A percentile compares a stretch with the other conserved stretches of the same genome.
Evolutionary conservation across 1,140 invertebrate species (phyloP).

Genomic region (Ceratitis capitata): DNA sequence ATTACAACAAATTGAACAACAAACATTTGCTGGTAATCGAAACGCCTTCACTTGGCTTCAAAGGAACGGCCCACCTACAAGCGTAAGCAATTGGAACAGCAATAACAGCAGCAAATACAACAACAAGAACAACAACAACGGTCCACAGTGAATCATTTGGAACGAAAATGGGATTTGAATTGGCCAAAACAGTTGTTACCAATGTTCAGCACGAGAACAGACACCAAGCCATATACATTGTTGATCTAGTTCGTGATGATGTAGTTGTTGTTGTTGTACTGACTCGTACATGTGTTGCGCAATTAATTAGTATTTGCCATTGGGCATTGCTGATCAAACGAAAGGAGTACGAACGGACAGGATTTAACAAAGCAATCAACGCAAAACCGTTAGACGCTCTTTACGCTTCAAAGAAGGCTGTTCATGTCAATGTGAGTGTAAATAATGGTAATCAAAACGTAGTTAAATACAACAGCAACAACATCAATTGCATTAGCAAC

Average conservation of each 20-base stretch:
- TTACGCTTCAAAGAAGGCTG: background rate
- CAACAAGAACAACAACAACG: too few relatives aligned
- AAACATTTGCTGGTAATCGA: background rate
- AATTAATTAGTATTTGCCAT: background rate
- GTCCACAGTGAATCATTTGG: background rate
- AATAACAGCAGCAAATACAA: too few relatives aligned
- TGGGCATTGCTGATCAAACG: background rate
- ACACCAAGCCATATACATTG: too few relatives aligned
- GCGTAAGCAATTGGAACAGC: background rate
- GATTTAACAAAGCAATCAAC: background rate
- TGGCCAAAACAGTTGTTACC: background rate
- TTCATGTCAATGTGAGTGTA: background rate
- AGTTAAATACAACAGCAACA: background rate
- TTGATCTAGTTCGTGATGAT: too few relatives aligned
- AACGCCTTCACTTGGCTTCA: background rate
- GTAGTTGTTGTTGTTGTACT: background rate
- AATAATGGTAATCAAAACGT: background rate
- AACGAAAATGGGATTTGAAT: constrained; percentile 18
- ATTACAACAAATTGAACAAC: background rate
- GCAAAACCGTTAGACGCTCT: background rate
- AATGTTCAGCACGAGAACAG: background rate
- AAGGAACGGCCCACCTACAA: background rate
- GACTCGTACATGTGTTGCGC: background rate
- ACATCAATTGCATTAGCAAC: background rate
- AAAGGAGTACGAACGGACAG: background rate